A percentile compares a stretch with the other conserved stretches of the same genome.
Conservation (phyloP, 2,888 invertebrate genomes). For the Myopa testacea region DNA sequence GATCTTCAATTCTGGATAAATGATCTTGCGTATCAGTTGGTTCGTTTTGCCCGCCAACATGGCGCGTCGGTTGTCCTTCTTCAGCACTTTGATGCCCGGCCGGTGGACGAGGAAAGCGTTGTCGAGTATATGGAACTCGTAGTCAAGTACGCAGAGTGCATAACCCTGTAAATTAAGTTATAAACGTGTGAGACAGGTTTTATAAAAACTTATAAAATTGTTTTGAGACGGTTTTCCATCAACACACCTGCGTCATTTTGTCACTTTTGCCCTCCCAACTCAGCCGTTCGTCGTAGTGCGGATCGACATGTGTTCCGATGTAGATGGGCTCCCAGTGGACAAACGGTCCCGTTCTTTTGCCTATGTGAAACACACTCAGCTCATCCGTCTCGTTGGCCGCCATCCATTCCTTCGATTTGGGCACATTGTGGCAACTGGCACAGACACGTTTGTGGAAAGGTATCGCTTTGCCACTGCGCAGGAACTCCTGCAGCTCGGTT, state of each 20-base stretch:
- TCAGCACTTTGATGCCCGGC: slow-evolving; percentile 89
- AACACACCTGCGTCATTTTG: slow-evolving; percentile 91
- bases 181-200: background rate
- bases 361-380: slow-evolving; percentile 84
- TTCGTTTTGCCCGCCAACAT: slow-evolving; percentile 82
- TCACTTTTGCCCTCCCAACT: slow-evolving; percentile 96
- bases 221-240: background rate
- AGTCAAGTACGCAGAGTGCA: slow-evolving; percentile 88
- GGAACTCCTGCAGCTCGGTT: slow-evolving; percentile 78
- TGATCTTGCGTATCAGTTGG: slow-evolving; percentile 80
- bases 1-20: slow-evolving; percentile 86
- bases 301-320: slow-evolving; percentile 89
- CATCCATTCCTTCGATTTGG: slow-evolving; percentile 87
- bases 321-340: slow-evolving; percentile 95
- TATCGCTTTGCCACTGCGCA: slow-evolving; percentile 82
- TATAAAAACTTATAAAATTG: background rate
- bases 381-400: slow-evolving; percentile 76
- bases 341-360: slow-evolving; percentile 82
- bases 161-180: slow-evolving; percentile 77
- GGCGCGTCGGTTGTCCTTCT: slow-evolving; percentile 82
- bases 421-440: slow-evolving; percentile 89
- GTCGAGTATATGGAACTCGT: slow-evolving; percentile 92
- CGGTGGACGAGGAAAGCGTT: slow-evolving; percentile 94
- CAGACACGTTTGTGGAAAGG: slow-evolving; percentile 93
- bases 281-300: slow-evolving; percentile 89